Evolutionary conservation across 2,888 invertebrate genomes (phyloP).

Genomic region (Thereva nobilitata): DNA sequence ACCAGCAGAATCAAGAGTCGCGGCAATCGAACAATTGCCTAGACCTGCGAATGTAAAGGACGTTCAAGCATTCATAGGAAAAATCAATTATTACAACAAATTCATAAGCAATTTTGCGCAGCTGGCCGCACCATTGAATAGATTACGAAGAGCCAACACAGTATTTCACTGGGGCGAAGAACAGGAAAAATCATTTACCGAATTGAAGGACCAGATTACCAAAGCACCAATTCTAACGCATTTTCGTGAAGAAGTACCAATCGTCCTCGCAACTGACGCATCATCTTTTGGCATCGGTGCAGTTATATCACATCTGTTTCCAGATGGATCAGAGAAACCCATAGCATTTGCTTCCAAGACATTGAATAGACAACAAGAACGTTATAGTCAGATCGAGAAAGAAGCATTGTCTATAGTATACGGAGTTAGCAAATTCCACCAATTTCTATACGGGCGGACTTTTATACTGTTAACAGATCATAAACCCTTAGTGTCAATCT

Average conservation of each 20-base stretch:
- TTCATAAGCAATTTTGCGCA: too few species aligned
- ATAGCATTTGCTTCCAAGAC: not conserved
- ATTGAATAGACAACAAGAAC: not conserved
- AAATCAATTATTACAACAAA: too few species aligned
- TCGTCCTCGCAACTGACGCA: conserved; percentile 9
- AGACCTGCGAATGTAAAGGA: not conserved
- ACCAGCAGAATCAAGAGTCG: too few species aligned
- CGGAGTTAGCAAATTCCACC: too few species aligned
- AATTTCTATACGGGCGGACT: too few species aligned
- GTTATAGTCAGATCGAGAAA: conserved; percentile 9
- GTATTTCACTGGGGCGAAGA: too few species aligned
- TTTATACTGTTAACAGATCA: too few species aligned
- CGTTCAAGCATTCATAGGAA: not conserved
- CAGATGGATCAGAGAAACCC: not conserved
- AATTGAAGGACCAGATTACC: not conserved
- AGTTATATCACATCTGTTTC: conserved; percentile 7
- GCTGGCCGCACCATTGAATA: too few species aligned
- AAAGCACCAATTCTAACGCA: not conserved
- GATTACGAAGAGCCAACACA: too few species aligned
- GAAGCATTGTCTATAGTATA: too few species aligned
- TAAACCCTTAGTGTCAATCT: too few species aligned
- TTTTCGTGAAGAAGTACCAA: not conserved
- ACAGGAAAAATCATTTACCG: not conserved
- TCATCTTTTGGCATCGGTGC: conserved; percentile 8
- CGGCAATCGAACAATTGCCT: too few species aligned